A percentile compares a stretch with the other conserved stretches of the same genome.
Conservation (phyloP, 2,888 invertebrate species). For the Lochmaea crataegi region DNA sequence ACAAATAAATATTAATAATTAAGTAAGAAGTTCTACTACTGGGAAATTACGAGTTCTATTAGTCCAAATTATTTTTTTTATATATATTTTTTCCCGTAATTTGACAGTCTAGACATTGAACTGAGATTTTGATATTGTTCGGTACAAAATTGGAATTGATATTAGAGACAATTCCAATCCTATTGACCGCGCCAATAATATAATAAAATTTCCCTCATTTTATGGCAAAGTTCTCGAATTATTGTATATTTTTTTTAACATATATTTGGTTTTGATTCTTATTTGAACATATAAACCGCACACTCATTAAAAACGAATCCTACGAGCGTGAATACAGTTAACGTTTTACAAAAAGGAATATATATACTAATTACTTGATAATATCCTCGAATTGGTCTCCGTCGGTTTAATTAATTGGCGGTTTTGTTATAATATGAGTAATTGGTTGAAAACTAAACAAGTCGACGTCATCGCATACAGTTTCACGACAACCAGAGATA, state of each 20-base stretch:
- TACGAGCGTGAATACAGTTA: not conserved
- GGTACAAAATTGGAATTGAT: too few species aligned
- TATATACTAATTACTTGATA: slow-evolving; percentile 2
- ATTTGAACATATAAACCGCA: not conserved
- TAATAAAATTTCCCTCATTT: too few species aligned
- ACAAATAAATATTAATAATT: slow-evolving; percentile 2
- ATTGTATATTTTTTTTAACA: too few species aligned
- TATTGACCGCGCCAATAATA: too few species aligned
- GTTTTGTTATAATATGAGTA: not conserved
- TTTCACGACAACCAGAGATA: not conserved
- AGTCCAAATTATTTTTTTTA: too few species aligned
- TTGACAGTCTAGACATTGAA: too few species aligned
- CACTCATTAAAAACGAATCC: not conserved
- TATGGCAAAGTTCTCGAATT: too few species aligned
- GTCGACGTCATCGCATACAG: not conserved
- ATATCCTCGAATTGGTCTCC: not conserved
- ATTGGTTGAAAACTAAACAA: slow-evolving; percentile 4
- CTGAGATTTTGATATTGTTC: too few species aligned
- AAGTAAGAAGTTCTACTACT: not conserved
- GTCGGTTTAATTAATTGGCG: not conserved
- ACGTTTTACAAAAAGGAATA: not conserved
- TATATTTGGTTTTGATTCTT: not conserved
- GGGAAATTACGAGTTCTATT: too few species aligned
- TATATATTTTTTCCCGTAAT: too few species aligned
- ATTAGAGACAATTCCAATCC: too few species aligned